Conservation (phyloP, 2,797 vertebrate species). For the Euthynnus affinis region DNA sequence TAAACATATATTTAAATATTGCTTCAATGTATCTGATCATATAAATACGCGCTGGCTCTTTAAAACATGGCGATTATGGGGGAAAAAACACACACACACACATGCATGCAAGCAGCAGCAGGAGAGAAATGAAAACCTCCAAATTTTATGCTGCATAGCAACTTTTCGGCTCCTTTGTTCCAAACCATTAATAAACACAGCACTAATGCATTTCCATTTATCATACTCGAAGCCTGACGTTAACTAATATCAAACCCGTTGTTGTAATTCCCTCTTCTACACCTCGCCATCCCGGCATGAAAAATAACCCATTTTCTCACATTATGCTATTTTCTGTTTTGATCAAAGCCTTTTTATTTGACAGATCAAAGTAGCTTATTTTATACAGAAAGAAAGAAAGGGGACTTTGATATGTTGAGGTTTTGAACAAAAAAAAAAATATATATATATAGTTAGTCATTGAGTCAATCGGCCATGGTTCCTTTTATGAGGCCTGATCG, state of each 20-base stretch:
- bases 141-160: slow-evolving; percentile 38
- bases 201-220: slow-evolving; percentile 69
- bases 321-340: slow-evolving; percentile 45
- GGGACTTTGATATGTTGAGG: not conserved
- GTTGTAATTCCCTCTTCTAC: slow-evolving; percentile 32
- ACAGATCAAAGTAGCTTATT: slow-evolving; percentile 18
- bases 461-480: too few species aligned
- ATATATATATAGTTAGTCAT: too few species aligned
- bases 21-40: not conserved
- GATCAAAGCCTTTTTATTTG: slow-evolving; percentile 42
- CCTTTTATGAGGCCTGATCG: slow-evolving; percentile 1
- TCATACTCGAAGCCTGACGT: slow-evolving; percentile 59
- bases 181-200: slow-evolving; percentile 71
- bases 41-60: slow-evolving; percentile 5
- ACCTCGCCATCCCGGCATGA: slow-evolving; percentile 24
- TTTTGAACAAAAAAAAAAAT: too few species aligned
- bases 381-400: slow-evolving; percentile 5
- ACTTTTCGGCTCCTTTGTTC: slow-evolving; percentile 64
- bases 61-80: not conserved
- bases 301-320: slow-evolving; percentile 52
- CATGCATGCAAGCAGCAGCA: slow-evolving; percentile 1
- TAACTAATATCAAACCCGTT: slow-evolving; percentile 58
- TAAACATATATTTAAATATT: not conserved
- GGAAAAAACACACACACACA: not conserved
- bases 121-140: slow-evolving; percentile 33